Percentiles rank a stretch among this genome's conserved stretches.
Conservation (phyloP, 2,113 vertebrate species). For the Mobula hypostoma region DNA sequence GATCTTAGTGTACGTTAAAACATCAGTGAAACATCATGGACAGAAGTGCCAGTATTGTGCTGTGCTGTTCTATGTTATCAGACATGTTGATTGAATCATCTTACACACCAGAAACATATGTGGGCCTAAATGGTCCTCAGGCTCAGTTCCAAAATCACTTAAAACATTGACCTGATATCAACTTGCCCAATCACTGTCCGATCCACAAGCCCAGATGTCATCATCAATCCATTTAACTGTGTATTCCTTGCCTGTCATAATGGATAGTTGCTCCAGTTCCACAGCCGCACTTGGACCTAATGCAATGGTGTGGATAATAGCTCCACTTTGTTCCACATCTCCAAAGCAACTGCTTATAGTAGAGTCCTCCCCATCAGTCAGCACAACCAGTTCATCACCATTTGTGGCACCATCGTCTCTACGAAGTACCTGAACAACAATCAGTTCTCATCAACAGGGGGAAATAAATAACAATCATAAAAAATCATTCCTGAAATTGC, state of each 20-base stretch:
- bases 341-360: slow-evolving; percentile 43
- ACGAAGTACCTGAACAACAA: slow-evolving; percentile 50
- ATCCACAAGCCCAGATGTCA: background rate
- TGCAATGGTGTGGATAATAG: slow-evolving; percentile 52
- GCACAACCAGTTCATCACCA: slow-evolving; percentile 55
- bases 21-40: too few species aligned
- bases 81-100: background rate
- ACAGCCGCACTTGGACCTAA: slow-evolving; percentile 45
- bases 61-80: background rate
- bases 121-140: too few species aligned
- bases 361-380: slow-evolving; percentile 48
- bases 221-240: slow-evolving; percentile 30
- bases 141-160: too few species aligned
- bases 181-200: background rate
- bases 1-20: too few species aligned
- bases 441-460: background rate
- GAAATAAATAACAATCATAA: background rate
- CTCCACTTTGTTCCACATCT: slow-evolving; percentile 44
- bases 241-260: slow-evolving; percentile 48
- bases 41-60: too few species aligned
- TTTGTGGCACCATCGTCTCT: slow-evolving; percentile 41
- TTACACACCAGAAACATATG: background rate
- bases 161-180: background rate
- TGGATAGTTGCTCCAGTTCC: slow-evolving; percentile 47
- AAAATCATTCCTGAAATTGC: too few species aligned